Evolutionary conservation across 2,113 vertebrate species (phyloP), one percentile per base, ranked within the genome.

Genomic region (Agelaius phoeniceus): DNA sequence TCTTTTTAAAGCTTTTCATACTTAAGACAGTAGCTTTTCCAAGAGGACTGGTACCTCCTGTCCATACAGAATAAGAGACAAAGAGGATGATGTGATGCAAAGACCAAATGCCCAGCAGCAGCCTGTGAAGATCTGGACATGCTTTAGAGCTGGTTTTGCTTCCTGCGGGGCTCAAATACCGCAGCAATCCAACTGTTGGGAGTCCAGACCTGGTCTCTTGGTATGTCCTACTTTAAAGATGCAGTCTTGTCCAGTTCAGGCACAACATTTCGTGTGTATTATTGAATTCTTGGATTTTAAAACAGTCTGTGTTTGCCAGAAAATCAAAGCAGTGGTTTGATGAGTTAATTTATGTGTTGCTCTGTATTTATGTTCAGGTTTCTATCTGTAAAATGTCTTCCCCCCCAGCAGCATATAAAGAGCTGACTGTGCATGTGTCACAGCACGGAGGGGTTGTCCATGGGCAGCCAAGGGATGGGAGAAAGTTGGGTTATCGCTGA

Each of bases 401-500:
- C 20, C 7, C 37, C 6, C 6, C 33, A 9, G 21, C 3, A 66
- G 18, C 5, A 20, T 4, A 8, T 6, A 8, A 46, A 77, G 74
- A 66, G 31, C 28, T n/a, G 81, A 0, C 24, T 3, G 49, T 1
- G 19, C 5, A 11, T 13, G 49, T 27, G 62, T 58, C 44, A 7
- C 62, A 20, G 3, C 31, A 2, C 1, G 3, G 35, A 43, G 43
- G 28, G 55, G 23, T 13, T 6, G 37, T 20, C 51, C 3, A 2
- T 8, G 69, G 41, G 65, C 33, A 48, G 26, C 2, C 3, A 26
- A 74, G 43, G 49, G 69, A 57, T 74, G 69, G 41, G 31, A 57
- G 49, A 66, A 71, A 52, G 46, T 0, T 23, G 78, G 3, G 27
- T 52, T 57, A 41, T 35, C 4, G 1, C 57, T 20, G 48, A 27